Conservation (phyloP, 2,888 invertebrate genomes). For the Aphelenchoides bicaudatus region DNA sequence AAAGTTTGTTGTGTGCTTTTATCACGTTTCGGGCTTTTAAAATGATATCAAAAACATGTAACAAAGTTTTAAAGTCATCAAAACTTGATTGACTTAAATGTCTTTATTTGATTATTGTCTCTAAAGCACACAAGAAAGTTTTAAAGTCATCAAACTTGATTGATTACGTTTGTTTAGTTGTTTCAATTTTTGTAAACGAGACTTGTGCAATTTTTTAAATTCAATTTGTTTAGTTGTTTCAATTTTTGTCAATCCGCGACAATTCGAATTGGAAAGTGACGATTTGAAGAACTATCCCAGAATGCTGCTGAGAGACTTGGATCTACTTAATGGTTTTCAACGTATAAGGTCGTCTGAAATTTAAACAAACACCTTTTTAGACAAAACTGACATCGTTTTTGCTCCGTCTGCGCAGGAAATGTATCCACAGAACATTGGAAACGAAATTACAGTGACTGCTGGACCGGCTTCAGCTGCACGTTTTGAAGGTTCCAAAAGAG, state of each 20-base stretch:
- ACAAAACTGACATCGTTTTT: conserved; percentile 23
- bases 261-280: conserved; percentile 16
- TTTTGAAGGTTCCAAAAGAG: conserved; percentile 21
- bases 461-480: not conserved
- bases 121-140: no score
- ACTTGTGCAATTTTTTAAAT: no score
- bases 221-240: conserved; percentile 15
- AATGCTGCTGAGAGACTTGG: conserved; percentile 15
- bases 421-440: conserved; percentile 1
- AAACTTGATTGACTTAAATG: no score
- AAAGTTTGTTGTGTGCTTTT: no score
- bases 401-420: conserved; percentile 15
- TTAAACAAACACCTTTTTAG: no score
- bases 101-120: no score
- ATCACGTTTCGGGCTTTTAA: no score
- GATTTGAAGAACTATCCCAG: conserved; percentile 21
- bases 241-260: conserved; percentile 26
- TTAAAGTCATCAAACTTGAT: no score
- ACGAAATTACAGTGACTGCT: not conserved
- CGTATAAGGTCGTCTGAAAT: not conserved
- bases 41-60: no score
- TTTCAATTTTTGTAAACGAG: no score
- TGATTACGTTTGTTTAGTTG: no score
- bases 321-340: conserved; percentile 12
- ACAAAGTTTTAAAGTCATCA: no score